phyloP scores from a whole-genome alignment of 2,888 invertebrate species.

The Agrotis puta region DNA sequence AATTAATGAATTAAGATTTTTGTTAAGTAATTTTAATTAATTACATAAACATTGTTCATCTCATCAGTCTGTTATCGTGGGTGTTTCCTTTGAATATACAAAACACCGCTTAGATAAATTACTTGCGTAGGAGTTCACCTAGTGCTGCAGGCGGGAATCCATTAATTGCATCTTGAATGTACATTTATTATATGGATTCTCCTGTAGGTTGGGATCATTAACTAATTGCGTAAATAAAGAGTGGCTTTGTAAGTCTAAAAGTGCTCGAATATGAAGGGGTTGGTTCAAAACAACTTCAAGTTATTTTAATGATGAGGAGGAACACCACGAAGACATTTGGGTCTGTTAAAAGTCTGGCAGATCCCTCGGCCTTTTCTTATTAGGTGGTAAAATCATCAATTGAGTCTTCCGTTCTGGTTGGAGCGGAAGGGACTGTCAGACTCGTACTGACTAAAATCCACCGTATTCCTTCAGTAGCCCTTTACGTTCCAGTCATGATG shows the following conservation, averaged over 20 bases:
- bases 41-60: constrained; percentile 6
- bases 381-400: too few species aligned
- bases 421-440: too few species aligned
- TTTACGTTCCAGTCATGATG: too few species aligned
- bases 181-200: constrained; percentile 27
- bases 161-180: constrained; percentile 38
- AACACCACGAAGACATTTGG: too few species aligned
- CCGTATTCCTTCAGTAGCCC: too few species aligned
- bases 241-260: constrained; percentile 1
- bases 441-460: too few species aligned
- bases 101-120: constrained; percentile 18
- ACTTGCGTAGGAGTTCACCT: constrained; percentile 47
- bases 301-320: constrained; percentile 2
- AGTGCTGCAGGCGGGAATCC: constrained; percentile 16
- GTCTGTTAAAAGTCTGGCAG: too few species aligned
- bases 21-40: too few species aligned
- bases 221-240: constrained; percentile 18
- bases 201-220: constrained; percentile 45
- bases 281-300: constrained; percentile 2
- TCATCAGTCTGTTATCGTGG: constrained; percentile 36
- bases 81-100: constrained; percentile 38
- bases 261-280: not conserved
- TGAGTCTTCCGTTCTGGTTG: too few species aligned
- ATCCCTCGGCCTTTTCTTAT: too few species aligned
- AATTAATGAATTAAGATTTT: not conserved